Evolutionary conservation across 2,888 invertebrate species (phyloP), one percentile per base, ranked within the genome.

Genomic region (Lepidochrysops patricia): DNA sequence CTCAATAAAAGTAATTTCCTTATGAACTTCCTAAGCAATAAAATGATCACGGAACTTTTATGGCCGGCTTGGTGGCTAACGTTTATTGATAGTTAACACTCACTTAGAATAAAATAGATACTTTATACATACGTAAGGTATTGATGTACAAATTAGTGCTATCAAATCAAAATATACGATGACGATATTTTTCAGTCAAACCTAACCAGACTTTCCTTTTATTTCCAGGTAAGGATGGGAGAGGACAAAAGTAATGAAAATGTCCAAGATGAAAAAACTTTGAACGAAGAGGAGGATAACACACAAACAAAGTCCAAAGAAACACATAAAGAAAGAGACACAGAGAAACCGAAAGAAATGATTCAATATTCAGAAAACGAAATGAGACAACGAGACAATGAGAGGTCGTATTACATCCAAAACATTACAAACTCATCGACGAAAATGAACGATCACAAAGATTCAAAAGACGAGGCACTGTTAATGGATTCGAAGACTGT

Each of bases 401-500:
- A 70, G 19, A 65, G 66, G 61, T 79, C 80, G 1, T 77, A 80
- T 57, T 85, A 85, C 59, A 66, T 80, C 26, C 76, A 82, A 32
- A 87, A 84, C 64, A 74, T 86, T 32, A 79, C 79, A 0, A 76
- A 68, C 26, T 64, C 72, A 13, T 78, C 76, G 1, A 63, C 82
- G 1, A 73, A 68, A n/a, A 49, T 80, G 7, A 60, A 62, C 0
- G 71, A 70, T 50, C 72, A 74, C 26, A 73, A 75, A 58, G 65
- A 73, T 26, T 60, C 64, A 7, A 84, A 82, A 61, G 83, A 84
- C 58, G 76, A 71, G 0, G 68, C 67, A 1, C 68, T 85, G 19
- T 66, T 89, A 0, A 66, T 71, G 1, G 82, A 85, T 12, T 76
- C 85, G 0, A 82, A 72, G 48, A 85, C 86, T 19, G 80, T 86